Evolutionary conservation across 2,797 vertebrate species (phyloP).

Genomic region (Fringilla coelebs): DNA sequence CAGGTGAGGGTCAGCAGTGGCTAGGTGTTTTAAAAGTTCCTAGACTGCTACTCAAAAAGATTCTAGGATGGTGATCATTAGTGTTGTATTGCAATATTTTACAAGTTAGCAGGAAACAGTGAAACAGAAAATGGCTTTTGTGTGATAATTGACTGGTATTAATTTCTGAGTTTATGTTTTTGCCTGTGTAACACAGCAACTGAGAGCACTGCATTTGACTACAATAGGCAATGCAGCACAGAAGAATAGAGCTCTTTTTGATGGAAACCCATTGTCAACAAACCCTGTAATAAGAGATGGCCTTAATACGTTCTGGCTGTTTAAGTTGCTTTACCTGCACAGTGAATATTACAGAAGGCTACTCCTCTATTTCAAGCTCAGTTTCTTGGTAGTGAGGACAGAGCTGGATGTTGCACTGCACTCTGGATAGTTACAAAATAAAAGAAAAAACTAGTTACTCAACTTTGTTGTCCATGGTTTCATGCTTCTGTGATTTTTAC

Average conservation of each 20-base stretch:
- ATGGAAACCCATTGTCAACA: neutral
- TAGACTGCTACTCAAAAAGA: neutral
- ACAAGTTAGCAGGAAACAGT: neutral
- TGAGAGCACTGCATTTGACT: neutral
- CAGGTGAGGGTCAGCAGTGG: neutral
- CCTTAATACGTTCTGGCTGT: neutral
- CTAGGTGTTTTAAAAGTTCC: neutral
- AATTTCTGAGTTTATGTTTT: neutral
- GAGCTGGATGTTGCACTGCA: neutral
- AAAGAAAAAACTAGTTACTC: neutral
- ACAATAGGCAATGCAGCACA: neutral
- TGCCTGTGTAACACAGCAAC: neutral
- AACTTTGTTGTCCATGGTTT: neutral
- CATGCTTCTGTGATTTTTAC: neutral
- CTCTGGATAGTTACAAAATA: neutral
- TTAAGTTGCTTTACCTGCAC: neutral
- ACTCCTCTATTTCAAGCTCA: neutral
- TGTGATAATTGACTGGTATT: neutral
- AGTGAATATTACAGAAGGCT: neutral
- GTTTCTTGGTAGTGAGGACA: neutral
- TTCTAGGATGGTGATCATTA: neutral
- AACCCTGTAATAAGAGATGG: neutral
- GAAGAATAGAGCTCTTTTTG: neutral
- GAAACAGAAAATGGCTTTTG: neutral
- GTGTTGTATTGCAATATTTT: neutral